Percentiles rank a stretch among this genome's conserved stretches.
Evolutionary conservation across 53 echinoderm and acorn worm species (phyloP).

Genomic region (Mesocentrotus franciscanus): DNA sequence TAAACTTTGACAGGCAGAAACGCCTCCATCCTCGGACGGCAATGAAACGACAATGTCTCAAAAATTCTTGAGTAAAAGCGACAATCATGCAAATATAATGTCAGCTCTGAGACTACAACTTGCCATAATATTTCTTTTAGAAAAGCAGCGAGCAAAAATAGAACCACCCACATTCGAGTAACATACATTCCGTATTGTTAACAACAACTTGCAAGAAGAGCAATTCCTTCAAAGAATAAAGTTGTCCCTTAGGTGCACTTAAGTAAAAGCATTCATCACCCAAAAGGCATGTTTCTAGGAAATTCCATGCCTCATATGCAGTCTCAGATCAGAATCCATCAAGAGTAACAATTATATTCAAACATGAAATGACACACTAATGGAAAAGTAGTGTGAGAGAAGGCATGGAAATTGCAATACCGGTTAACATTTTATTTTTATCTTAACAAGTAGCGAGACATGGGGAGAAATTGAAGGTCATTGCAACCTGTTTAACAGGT

Average conservation of each 20-base stretch:
- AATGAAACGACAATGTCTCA: too few species aligned
- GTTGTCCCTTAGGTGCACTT: not conserved
- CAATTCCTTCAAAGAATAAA: not conserved
- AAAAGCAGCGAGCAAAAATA: not conserved
- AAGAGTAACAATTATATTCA: too few species aligned
- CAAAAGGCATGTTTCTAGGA: not conserved
- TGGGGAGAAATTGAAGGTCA: too few species aligned
- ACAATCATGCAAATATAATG: not conserved
- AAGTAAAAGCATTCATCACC: not conserved
- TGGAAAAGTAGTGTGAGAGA: too few species aligned
- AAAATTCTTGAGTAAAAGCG: not conserved
- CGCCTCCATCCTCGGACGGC: too few species aligned
- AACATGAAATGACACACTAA: not conserved
- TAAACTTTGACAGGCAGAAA: too few species aligned
- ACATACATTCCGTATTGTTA: not conserved
- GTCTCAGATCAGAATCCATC: not conserved
- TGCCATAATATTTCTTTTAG: not conserved
- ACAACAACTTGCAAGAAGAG: not conserved
- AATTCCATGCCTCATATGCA: not conserved
- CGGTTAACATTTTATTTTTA: too few species aligned
- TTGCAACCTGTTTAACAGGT: too few species aligned
- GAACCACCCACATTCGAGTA: not conserved
- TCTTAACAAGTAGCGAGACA: too few species aligned
- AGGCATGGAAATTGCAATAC: too few species aligned
- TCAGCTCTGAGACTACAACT: not conserved